Evolutionary conservation across 2,888 invertebrate species (phyloP), one percentile per base, ranked within the genome.

Genomic region (Emmelina monodactyla): DNA sequence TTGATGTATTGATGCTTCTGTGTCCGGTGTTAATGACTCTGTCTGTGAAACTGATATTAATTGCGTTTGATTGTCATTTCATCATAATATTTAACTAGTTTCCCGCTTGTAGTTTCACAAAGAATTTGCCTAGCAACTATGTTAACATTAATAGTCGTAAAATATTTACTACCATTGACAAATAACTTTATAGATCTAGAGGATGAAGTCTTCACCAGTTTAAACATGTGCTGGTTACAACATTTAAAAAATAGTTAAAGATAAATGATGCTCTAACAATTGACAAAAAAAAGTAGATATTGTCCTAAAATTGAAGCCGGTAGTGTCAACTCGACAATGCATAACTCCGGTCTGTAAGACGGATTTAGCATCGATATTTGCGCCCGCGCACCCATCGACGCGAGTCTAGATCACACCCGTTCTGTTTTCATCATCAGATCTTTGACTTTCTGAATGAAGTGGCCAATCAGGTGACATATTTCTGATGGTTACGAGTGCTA

Each of bases 291-390:
- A 11, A 13, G 14, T 13, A 14, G 13, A 14, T 28, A 30, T 10
- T n/a, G 56, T 58, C 53, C 58, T 54, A 63, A 67, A 68, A 60
- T 59, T 55, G 62, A 62, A 64, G 56, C 60, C 61, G 62, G 58
- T 65, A 65, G 65, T 58, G 62, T 56, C 62, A 62, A 25, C 43
- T 53, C 53, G 61, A 70, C 72, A 73, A 72, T 71, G 67, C 71
- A 66, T 65, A 68, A 63, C 67, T 69, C 58, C 54, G 59, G 60
- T 62, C 65, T 58, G 62, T 53, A 55, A 46, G 62, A 65, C 71
- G 49, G 56, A 73, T 61, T 70, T 73, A 73, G 73, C 60, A 48
- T 51, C 64, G 68, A 67, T 70, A 70, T 69, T 59, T 57, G 65
- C 63, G 59, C 51, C 46, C 43, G 55, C 58, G 46, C 48, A 38